phyloP scores from a whole-genome alignment of 92 coral and sea anemone genomes.

The Zoanthus sansibaricus region DNA sequence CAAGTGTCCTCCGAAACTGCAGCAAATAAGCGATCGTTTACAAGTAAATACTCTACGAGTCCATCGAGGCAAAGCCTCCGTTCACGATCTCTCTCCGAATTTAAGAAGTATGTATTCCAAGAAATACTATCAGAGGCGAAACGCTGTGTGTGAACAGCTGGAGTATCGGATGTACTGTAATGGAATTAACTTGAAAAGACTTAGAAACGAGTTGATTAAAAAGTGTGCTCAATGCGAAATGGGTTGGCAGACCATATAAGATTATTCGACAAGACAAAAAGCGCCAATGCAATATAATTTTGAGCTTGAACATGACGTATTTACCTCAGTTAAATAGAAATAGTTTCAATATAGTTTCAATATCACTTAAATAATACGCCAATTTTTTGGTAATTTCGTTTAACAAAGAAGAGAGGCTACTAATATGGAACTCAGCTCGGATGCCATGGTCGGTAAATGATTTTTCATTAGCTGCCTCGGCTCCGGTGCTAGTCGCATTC shows the following conservation, averaged over 20 bases:
- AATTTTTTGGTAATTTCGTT: too few relatives aligned
- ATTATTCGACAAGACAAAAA: neutral
- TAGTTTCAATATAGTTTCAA: too few relatives aligned
- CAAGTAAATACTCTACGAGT: neutral
- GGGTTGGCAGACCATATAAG: neutral
- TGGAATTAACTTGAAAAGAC: conserved; percentile 26
- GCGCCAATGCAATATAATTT: too few relatives aligned
- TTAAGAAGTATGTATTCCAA: conserved; percentile 2
- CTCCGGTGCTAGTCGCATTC: too few relatives aligned
- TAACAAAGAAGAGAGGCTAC: too few relatives aligned
- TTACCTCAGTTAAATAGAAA: too few relatives aligned
- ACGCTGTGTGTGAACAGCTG: conserved; percentile 31
- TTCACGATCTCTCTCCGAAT: conserved; percentile 7
- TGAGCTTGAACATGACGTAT: too few relatives aligned
- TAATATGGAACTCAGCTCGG: too few relatives aligned
- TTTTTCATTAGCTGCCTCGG: too few relatives aligned
- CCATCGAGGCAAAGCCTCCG: neutral
- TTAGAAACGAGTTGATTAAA: conserved; percentile 11
- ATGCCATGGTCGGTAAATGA: too few relatives aligned
- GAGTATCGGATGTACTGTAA: neutral
- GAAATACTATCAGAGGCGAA: conserved; percentile 25
- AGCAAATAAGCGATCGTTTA: neutral
- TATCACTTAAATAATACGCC: too few relatives aligned
- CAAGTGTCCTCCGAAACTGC: neutral
- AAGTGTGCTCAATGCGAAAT: neutral